Evolutionary conservation across 2,113 vertebrate genomes (phyloP).

Genomic region (Solea solea): DNA sequence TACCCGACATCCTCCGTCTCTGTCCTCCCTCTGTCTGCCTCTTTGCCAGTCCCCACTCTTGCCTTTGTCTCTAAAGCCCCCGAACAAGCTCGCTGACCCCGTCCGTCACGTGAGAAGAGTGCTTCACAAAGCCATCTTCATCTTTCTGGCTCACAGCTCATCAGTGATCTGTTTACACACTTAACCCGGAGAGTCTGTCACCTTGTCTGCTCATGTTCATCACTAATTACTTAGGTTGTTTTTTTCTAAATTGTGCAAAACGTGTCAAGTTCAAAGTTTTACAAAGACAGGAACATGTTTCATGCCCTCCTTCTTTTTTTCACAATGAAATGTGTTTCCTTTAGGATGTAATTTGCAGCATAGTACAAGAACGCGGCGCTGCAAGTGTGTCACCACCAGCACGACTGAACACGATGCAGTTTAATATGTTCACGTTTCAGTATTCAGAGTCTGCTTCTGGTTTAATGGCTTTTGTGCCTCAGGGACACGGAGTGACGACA

Average conservation of each 20-base stretch:
- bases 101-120: constrained; percentile 20
- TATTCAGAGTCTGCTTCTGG: constrained; percentile 30
- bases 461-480: constrained; percentile 37
- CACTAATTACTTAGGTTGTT: background rate
- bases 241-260: too few species aligned
- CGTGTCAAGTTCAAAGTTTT: too few species aligned
- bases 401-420: background rate
- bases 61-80: constrained; percentile 11
- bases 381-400: background rate
- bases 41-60: background rate
- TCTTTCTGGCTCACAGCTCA: constrained; percentile 3
- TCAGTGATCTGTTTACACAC: constrained; percentile 29
- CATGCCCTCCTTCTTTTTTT: background rate
- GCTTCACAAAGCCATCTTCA: background rate
- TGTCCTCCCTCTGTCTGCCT: background rate
- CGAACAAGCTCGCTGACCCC: constrained; percentile 32
- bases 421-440: constrained; percentile 11
- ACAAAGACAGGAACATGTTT: too few species aligned
- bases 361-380: background rate
- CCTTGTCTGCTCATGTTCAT: background rate
- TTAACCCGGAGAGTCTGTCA: constrained; percentile 5
- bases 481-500: constrained; percentile 59
- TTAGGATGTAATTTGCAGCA: background rate
- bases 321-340: background rate
- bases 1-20: background rate